Evolutionary conservation across 2,797 vertebrate species (phyloP).

Genomic region (Staurois parvus): DNA sequence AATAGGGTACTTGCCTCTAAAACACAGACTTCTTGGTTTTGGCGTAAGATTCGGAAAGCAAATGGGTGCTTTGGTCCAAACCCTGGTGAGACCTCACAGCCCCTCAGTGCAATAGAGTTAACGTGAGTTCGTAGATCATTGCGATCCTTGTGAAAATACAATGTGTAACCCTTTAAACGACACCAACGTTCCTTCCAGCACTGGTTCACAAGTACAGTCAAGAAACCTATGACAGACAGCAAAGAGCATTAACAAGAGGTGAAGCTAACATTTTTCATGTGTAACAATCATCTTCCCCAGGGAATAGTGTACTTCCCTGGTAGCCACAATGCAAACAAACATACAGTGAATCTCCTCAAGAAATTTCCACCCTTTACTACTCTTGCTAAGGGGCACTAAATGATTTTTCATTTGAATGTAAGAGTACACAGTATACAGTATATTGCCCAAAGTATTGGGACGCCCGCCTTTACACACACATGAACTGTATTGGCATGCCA

Average conservation of each 20-base stretch:
- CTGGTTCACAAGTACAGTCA: conserved; percentile 88
- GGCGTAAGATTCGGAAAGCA: conserved; percentile 90
- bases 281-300: not conserved
- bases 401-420: no score
- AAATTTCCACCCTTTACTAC: no score
- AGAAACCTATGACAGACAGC: conserved; percentile 78
- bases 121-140: conserved; percentile 83
- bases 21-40: conserved; percentile 81
- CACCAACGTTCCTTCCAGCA: conserved; percentile 98
- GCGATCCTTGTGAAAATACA: conserved; percentile 91
- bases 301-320: no score
- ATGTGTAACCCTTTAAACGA: conserved; percentile 82
- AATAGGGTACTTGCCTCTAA: conserved; percentile 83
- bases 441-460: no score
- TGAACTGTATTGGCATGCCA: no score
- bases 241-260: not conserved
- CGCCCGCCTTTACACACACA: no score
- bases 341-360: no score
- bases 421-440: no score
- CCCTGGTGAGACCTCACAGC: conserved; percentile 88
- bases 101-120: conserved; percentile 81
- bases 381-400: no score
- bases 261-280: not conserved
- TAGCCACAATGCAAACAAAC: no score
- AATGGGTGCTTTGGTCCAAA: conserved; percentile 93